phyloP scores from a whole-genome alignment of 2,888 invertebrate genomes.

The Ophion obscuratus region DNA sequence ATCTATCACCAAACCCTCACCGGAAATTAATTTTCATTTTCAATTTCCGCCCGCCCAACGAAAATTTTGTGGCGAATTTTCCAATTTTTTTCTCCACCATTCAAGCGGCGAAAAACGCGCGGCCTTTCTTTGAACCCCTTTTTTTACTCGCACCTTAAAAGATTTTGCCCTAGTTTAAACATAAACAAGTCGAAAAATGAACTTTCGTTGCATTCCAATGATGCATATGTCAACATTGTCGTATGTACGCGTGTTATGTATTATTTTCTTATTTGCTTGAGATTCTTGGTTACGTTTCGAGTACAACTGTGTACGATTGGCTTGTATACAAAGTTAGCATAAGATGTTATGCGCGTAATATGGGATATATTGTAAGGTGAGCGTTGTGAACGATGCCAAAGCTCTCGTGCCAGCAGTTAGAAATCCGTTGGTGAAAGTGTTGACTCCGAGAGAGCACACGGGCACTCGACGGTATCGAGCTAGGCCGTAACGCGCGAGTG shows the following conservation, averaged over 20 bases:
- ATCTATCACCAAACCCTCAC: too few relatives aligned
- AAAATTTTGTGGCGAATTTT: too few relatives aligned
- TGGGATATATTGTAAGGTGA: constrained; percentile 15
- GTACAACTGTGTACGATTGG: too few relatives aligned
- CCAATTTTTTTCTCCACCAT: too few relatives aligned
- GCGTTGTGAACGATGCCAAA: constrained; percentile 70
- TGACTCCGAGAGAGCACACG: constrained; percentile 65
- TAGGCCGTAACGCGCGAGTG: constrained; percentile 38
- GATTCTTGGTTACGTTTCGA: too few relatives aligned
- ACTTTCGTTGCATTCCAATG: not conserved
- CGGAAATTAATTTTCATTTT: too few relatives aligned
- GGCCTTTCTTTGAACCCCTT: too few relatives aligned
- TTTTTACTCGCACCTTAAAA: too few relatives aligned
- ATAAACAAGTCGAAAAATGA: not conserved
- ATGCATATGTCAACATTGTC: not conserved
- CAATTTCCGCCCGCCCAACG: too few relatives aligned
- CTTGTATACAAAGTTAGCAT: not conserved
- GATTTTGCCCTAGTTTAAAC: not conserved
- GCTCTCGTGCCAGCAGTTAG: constrained; percentile 74
- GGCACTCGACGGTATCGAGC: constrained; percentile 56
- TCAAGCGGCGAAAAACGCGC: too few relatives aligned
- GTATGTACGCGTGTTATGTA: too few relatives aligned
- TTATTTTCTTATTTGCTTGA: not conserved
- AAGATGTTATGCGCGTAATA: not conserved
- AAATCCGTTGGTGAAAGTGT: constrained; percentile 81